Evolutionary conservation across 2,797 vertebrate species (phyloP), one percentile per base, ranked within the genome.

Genomic region (Sardinella longiceps): DNA sequence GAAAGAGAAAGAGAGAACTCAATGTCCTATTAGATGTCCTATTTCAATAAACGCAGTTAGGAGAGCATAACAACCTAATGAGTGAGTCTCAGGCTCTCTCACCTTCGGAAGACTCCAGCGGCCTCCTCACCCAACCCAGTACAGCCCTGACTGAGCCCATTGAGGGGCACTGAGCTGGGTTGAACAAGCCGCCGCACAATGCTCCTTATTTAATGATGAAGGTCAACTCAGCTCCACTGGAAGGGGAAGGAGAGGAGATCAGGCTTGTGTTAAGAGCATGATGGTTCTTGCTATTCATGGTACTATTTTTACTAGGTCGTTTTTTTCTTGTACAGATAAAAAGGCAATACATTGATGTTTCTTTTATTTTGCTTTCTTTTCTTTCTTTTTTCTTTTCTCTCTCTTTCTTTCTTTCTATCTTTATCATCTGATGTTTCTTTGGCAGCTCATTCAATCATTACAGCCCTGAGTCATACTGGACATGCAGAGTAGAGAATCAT

Each of bases 31-130:
- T 70, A 37, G 14, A 20, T 74, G 66, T 74, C 30, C 66, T 48
- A 81, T 85, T 82, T 85, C 81, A 81, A 81, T 84, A 77, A 85
- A 58, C 80, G 30, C 84, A 87, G 85, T 85, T 83, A 84, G 39
- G 81, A 18, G 50, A 86, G 81, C 84, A 82, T 51, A 46, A 87
- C 81, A 15, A 56, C 77, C 80, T 80, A 84, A 84, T 84, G 81
- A 83, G 82, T 30, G 70, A 84, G 82, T 66, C 80, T 18, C n/a
- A 51, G 37, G 28, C 33, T 58, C 82, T 25, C 80, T 85, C 9
- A 80, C 15, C 39, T 80, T 82, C 81, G 74, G 58, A 84, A 56
- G 77, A 84, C 37, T 14, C 20, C 80, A 46, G n/a, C 30, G 0
- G 66, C 14, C 66, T 63, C 11, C 3, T n/a, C n/a, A n/a, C n/a